These are phyloP conservation scores for Trematocara unimaculatum DNA, from an alignment of 2,113 vertebrate genomes.

Conservation along the genomic window DNA sequence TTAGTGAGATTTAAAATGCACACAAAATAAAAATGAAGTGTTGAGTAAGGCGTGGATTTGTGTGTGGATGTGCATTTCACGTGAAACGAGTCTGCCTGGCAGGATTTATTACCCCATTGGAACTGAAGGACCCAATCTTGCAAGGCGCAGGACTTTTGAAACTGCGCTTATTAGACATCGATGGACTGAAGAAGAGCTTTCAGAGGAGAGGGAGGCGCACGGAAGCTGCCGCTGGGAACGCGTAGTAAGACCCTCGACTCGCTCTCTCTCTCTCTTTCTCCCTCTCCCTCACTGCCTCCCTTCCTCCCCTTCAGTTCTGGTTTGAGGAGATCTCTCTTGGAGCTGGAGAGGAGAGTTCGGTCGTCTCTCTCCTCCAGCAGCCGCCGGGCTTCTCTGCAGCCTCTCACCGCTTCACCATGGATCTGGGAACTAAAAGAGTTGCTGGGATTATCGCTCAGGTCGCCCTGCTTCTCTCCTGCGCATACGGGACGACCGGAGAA, in stretches of 20 bases:
- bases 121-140: background rate
- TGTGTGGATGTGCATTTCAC: background rate
- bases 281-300: background rate
- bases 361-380: slow-evolving; percentile 22
- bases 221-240: background rate
- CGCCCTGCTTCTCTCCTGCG: slow-evolving; percentile 22
- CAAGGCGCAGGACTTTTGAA: background rate
- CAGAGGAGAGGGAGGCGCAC: background rate
- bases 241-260: background rate
- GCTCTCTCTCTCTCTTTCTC: background rate
- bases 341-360: slow-evolving; percentile 30
- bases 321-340: slow-evolving; percentile 18
- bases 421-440: slow-evolving; percentile 16
- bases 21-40: background rate
- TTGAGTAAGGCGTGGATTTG: background rate
- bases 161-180: background rate
- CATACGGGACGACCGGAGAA: slow-evolving; percentile 34
- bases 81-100: background rate
- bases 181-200: background rate
- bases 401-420: slow-evolving; percentile 35
- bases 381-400: background rate
- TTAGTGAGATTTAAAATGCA: background rate
- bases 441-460: slow-evolving; percentile 34
- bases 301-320: background rate
- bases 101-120: background rate